phyloP scores from a whole-genome alignment of 2,797 vertebrate species.

The Siniperca scherzeri region DNA sequence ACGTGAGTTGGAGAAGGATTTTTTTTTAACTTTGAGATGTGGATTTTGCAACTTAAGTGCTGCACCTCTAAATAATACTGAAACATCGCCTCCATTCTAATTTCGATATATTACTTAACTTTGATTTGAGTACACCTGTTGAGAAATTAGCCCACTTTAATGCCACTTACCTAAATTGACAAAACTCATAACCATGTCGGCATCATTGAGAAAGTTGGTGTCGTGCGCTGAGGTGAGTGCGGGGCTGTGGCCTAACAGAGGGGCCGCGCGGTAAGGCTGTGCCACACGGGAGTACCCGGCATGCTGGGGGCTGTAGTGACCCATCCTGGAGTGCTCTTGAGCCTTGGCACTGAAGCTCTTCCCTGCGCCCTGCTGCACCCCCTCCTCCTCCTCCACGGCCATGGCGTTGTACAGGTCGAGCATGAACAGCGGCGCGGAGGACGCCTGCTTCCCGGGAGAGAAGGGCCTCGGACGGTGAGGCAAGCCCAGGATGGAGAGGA shows the following conservation, averaged over 20 bases:
- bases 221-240: slow-evolving; percentile 93
- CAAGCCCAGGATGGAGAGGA: slow-evolving; percentile 98
- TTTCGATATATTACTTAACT: not conserved
- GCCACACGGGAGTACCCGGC: slow-evolving; percentile 90
- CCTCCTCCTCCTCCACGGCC: slow-evolving; percentile 93
- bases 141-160: not conserved
- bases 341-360: slow-evolving; percentile 87
- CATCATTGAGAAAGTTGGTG: slow-evolving; percentile 98
- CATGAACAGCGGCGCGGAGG: slow-evolving; percentile 99
- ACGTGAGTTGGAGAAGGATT: too few relatives aligned
- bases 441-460: slow-evolving; percentile 96
- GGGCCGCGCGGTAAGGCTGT: slow-evolving; percentile 89
- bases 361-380: slow-evolving; percentile 83
- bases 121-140: not conserved
- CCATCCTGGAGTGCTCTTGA: slow-evolving; percentile 88
- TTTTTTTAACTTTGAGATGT: not conserved
- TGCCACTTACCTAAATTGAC: slow-evolving; percentile 96
- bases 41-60: not conserved
- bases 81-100: not conserved
- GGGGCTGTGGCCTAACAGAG: slow-evolving; percentile 92
- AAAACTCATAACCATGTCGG: slow-evolving; percentile 99
- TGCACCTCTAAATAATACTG: not conserved
- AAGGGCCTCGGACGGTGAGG: slow-evolving; percentile 98
- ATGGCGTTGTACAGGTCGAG: slow-evolving; percentile 99
- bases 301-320: slow-evolving; percentile 88